These are phyloP conservation scores for Caiman crocodilus DNA, from an alignment of 2,797 vertebrate species.

Conservation along the genomic window DNA sequence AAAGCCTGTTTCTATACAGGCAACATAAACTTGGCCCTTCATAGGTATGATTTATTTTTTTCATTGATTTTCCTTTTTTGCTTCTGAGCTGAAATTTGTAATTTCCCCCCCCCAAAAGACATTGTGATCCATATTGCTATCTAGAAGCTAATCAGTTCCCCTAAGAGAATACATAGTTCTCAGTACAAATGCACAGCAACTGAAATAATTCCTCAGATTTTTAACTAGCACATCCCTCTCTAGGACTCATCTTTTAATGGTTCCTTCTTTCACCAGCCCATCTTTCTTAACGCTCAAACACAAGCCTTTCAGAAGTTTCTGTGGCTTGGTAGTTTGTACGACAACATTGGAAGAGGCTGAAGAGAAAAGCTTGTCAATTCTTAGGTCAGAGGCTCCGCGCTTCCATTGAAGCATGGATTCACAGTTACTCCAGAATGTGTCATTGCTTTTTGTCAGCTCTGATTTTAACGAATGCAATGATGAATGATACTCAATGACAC, in stretches of 20 bases:
- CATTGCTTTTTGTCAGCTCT: neutral
- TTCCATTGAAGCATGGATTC: neutral
- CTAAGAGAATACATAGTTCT: slow-evolving; percentile 35
- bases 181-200: slow-evolving; percentile 41
- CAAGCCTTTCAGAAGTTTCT: slow-evolving; percentile 1
- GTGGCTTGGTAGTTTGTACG: neutral
- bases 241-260: slow-evolving; percentile 20
- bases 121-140: slow-evolving; percentile 38
- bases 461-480: neutral
- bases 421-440: neutral
- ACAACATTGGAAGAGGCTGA: neutral
- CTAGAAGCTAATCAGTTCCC: slow-evolving; percentile 8
- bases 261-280: slow-evolving; percentile 32
- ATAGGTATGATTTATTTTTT: neutral
- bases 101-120: neutral
- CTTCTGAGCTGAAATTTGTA: fast-evolving
- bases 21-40: neutral
- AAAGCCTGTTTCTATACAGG: fast-evolving
- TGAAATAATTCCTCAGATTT: slow-evolving; percentile 48
- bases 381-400: neutral
- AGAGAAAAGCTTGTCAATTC: neutral
- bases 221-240: slow-evolving; percentile 60
- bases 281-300: neutral
- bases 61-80: neutral
- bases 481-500: neutral